Percentiles rank a stretch among this genome's conserved stretches.
Evolutionary conservation across 1,140 invertebrate genomes (phyloP).

Genomic region (Condylostylus longicornis): DNA sequence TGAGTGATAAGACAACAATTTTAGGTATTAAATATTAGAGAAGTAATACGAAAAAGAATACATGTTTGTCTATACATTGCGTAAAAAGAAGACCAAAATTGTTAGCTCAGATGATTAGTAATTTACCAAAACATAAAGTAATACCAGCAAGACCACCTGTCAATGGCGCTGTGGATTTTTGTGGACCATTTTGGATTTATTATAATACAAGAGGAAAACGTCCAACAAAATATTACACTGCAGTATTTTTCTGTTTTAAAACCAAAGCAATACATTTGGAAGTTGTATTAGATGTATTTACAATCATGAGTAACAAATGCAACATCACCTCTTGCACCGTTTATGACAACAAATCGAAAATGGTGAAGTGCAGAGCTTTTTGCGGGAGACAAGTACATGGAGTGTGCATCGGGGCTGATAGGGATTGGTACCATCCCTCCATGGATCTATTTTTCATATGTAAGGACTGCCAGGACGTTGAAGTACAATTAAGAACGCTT

Average conservation of each 20-base stretch:
- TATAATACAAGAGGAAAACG: slow-evolving; percentile 5
- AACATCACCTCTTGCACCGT: no score
- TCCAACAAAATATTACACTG: slow-evolving; percentile 4
- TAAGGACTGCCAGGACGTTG: no score
- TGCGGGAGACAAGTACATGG: no score
- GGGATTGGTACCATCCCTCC: no score
- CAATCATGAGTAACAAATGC: no score
- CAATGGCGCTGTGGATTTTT: slow-evolving; percentile 11
- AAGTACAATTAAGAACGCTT: no score
- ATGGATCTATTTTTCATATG: no score
- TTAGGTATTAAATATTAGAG: slow-evolving; percentile 3
- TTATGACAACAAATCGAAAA: no score
- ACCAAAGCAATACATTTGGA: slow-evolving; percentile 23
- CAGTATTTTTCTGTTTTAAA: slow-evolving; percentile 5
- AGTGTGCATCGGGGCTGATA: no score
- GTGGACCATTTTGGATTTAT: slow-evolving; percentile 10
- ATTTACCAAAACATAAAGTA: slow-evolving; percentile 2
- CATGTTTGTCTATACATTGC: slow-evolving; percentile 1
- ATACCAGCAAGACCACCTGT: slow-evolving; percentile 4
- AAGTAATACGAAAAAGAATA: background rate
- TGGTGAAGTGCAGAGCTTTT: no score
- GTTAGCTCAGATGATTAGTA: background rate
- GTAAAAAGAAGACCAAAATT: slow-evolving; percentile 1
- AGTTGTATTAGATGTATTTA: slow-evolving; percentile 12
- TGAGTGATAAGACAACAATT: slow-evolving; percentile 6